Evolutionary conservation across 2,797 vertebrate genomes (phyloP).

Genomic region (Chloroceryle inda): DNA sequence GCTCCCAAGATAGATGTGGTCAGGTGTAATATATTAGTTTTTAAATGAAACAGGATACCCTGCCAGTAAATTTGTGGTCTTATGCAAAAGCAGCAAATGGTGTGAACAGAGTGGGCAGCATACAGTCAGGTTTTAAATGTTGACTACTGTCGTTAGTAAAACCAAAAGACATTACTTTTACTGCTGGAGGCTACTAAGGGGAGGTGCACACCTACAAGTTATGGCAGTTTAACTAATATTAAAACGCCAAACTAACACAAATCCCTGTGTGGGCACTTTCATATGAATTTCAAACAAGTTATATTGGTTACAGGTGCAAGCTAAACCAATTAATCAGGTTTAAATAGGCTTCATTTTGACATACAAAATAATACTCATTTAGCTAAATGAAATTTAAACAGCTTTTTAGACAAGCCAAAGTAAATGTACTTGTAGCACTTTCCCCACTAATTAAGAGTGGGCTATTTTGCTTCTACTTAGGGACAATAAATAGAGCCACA

Average conservation of each 20-base stretch:
- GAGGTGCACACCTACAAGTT: background rate
- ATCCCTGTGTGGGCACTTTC: background rate
- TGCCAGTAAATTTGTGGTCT: background rate
- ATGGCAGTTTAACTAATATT: background rate
- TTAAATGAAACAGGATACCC: background rate
- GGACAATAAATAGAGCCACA: conserved; percentile 18
- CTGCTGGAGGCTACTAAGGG: background rate
- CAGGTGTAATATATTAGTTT: background rate
- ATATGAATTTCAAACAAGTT: background rate
- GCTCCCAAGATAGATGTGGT: background rate
- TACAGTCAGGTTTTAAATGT: background rate
- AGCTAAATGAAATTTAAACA: conserved; percentile 10
- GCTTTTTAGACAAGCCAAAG: background rate
- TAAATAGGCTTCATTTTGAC: conserved; percentile 10
- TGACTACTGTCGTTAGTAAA: background rate
- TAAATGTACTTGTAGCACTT: background rate
- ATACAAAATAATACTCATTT: background rate
- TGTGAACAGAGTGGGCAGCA: background rate
- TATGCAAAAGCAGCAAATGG: background rate
- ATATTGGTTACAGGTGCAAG: background rate
- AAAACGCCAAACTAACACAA: background rate
- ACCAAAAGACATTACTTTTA: background rate
- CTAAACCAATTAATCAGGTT: background rate
- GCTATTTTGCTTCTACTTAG: background rate
- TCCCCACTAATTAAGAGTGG: conserved; percentile 1